These are phyloP conservation scores for Pachliopta kotzebuea DNA, from an alignment of 2,888 invertebrate genomes.

Conservation along the genomic window DNA sequence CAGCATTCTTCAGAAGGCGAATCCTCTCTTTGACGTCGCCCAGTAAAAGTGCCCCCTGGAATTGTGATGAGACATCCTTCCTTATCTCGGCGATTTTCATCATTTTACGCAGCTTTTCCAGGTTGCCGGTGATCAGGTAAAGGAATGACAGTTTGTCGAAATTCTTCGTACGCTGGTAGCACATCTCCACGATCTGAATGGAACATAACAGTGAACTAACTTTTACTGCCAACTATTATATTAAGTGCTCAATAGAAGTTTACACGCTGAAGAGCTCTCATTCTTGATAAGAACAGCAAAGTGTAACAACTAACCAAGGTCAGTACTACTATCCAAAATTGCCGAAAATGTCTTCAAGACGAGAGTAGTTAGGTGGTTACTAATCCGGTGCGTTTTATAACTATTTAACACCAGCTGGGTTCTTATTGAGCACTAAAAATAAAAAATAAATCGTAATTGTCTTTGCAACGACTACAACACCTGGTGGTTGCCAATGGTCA, in stretches of 20 bases:
- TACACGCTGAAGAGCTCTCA: too few relatives aligned
- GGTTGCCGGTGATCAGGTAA: conserved; percentile 98
- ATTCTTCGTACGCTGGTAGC: conserved; percentile 99
- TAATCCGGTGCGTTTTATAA: too few relatives aligned
- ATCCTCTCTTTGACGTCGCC: conserved; percentile 96
- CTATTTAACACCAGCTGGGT: too few relatives aligned
- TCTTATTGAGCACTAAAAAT: too few relatives aligned
- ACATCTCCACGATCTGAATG: conserved; percentile 94
- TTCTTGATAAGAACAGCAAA: too few relatives aligned
- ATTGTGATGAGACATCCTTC: conserved; percentile 97
- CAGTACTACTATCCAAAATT: too few relatives aligned
- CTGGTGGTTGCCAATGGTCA: conserved; percentile 96
- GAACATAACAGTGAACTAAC: too few relatives aligned
- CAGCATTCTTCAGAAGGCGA: conserved; percentile 87
- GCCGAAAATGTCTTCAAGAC: too few relatives aligned
- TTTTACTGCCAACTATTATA: too few relatives aligned
- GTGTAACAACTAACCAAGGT: too few relatives aligned
- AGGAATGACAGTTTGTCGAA: conserved; percentile 99
- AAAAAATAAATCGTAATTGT: neutral
- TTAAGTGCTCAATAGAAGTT: too few relatives aligned
- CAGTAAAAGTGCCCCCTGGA: conserved; percentile 94
- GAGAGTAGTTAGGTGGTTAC: too few relatives aligned
- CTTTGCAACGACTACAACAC: conserved; percentile 62
- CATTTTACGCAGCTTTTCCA: conserved; percentile 98
- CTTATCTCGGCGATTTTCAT: conserved; percentile 99